Percentiles rank a stretch among this genome's conserved stretches.
These are phyloP conservation scores for Pseudococcus jackbeardsleyi DNA, from an alignment of 2,888 invertebrate species.

Conservation along the genomic window DNA sequence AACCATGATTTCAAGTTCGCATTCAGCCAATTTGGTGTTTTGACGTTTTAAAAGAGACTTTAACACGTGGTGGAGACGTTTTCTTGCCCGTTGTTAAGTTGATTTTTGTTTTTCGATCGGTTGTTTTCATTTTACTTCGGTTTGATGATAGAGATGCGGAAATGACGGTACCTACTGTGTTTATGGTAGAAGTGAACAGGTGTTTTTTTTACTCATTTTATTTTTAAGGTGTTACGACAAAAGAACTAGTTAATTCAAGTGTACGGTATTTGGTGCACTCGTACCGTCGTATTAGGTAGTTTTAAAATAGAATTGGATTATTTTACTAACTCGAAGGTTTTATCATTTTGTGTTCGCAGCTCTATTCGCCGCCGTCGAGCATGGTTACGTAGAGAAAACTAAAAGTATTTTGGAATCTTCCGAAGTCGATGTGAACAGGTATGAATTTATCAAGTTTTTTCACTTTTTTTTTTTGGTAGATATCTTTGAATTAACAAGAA, in stretches of 20 bases:
- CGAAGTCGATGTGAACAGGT: constrained; percentile 95
- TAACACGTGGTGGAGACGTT: background rate
- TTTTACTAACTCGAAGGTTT: constrained; percentile 1
- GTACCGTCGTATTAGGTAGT: background rate
- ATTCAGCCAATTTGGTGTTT: background rate
- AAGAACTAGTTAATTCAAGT: background rate
- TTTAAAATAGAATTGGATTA: background rate
- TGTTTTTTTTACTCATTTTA: constrained; percentile 32
- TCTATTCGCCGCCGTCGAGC: constrained; percentile 94
- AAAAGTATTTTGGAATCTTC: constrained; percentile 91
- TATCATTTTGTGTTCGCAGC: constrained; percentile 77
- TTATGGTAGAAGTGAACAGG: background rate
- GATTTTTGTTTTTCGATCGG: background rate
- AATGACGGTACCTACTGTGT: constrained; percentile 11
- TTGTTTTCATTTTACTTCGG: background rate
- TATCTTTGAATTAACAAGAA: constrained; percentile 22
- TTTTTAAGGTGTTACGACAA: constrained; percentile 17
- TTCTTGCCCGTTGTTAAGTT: background rate
- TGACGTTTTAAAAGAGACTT: background rate
- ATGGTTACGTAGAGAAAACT: constrained; percentile 93
- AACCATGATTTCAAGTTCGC: background rate
- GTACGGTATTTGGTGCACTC: too few species aligned
- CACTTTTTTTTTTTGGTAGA: background rate
- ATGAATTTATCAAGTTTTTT: constrained; percentile 68
- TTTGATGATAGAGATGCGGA: constrained; percentile 8